Conservation (phyloP, 2,113 vertebrate genomes). For the Hiodon alosoides region DNA sequence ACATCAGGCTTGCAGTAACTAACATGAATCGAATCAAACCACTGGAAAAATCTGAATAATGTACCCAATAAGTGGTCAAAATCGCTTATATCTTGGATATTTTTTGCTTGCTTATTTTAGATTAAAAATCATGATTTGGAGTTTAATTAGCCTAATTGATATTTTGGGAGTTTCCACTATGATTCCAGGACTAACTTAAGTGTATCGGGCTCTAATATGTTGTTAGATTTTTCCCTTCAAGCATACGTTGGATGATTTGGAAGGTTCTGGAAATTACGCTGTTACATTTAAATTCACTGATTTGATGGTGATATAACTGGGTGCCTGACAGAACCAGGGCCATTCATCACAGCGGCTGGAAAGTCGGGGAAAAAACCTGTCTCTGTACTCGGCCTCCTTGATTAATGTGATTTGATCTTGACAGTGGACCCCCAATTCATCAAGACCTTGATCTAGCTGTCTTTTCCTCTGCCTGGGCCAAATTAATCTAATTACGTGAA, state of each 20-base stretch:
- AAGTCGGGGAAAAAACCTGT: slow-evolving; percentile 48
- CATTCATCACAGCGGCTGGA: slow-evolving; percentile 52
- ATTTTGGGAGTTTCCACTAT: too few species aligned
- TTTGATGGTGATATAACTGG: slow-evolving; percentile 60
- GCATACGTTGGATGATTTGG: slow-evolving; percentile 50
- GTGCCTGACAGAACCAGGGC: slow-evolving; percentile 49
- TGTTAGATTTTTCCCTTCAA: not conserved
- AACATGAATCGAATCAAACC: too few species aligned
- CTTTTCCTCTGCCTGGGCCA: slow-evolving; percentile 52
- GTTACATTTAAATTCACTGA: slow-evolving; percentile 56
- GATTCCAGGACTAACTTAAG: too few species aligned
- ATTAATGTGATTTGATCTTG: slow-evolving; percentile 71
- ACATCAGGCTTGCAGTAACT: too few species aligned
- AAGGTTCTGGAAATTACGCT: slow-evolving; percentile 30
- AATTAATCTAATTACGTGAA: slow-evolving; percentile 72
- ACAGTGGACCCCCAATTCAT: slow-evolving; percentile 68
- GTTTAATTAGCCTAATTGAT: too few species aligned
- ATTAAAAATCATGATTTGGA: too few species aligned
- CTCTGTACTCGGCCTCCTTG: slow-evolving; percentile 59
- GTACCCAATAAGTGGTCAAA: too few species aligned
- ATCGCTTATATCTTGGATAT: too few species aligned
- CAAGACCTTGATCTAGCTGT: slow-evolving; percentile 62
- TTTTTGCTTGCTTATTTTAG: too few species aligned
- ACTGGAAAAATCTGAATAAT: too few species aligned
- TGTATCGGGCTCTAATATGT: too few species aligned